Evolutionary conservation across 1,140 invertebrate genomes (phyloP).

Genomic region (Dendroctonus valens): DNA sequence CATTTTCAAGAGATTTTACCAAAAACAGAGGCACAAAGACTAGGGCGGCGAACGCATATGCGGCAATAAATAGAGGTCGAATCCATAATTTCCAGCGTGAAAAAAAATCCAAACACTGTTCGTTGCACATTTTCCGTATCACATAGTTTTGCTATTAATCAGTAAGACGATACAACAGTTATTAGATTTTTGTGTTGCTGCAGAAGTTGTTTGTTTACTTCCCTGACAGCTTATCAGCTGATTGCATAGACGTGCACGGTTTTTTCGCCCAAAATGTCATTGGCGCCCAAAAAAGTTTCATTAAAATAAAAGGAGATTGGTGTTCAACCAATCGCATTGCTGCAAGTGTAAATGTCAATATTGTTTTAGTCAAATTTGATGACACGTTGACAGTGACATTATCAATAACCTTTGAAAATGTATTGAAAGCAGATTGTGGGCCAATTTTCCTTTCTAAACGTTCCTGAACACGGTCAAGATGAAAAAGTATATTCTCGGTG

Average conservation of each 20-base stretch:
- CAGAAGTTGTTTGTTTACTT: too few relatives aligned
- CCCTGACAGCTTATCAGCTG: too few relatives aligned
- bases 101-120: slow-evolving; percentile 38
- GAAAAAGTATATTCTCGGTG: slow-evolving; percentile 9
- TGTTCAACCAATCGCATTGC: too few relatives aligned
- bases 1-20: slow-evolving; percentile 69
- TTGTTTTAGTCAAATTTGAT: not conserved
- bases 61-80: slow-evolving; percentile 73
- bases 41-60: slow-evolving; percentile 78
- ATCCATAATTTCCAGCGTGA: slow-evolving; percentile 84
- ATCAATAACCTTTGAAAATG: slow-evolving; percentile 2
- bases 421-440: slow-evolving; percentile 2
- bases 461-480: not conserved
- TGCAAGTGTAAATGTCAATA: too few relatives aligned
- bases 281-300: too few relatives aligned
- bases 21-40: slow-evolving; percentile 82
- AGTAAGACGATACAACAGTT: too few relatives aligned
- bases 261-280: too few relatives aligned
- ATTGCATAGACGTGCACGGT: too few relatives aligned
- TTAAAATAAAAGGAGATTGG: too few relatives aligned
- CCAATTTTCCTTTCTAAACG: too few relatives aligned
- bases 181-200: too few relatives aligned
- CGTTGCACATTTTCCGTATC: slow-evolving; percentile 29
- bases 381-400: slow-evolving; percentile 10
- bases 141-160: too few relatives aligned